These are phyloP conservation scores for Suricata suricatta DNA, from an alignment of 2,113 vertebrate species.

Conservation along the genomic window DNA sequence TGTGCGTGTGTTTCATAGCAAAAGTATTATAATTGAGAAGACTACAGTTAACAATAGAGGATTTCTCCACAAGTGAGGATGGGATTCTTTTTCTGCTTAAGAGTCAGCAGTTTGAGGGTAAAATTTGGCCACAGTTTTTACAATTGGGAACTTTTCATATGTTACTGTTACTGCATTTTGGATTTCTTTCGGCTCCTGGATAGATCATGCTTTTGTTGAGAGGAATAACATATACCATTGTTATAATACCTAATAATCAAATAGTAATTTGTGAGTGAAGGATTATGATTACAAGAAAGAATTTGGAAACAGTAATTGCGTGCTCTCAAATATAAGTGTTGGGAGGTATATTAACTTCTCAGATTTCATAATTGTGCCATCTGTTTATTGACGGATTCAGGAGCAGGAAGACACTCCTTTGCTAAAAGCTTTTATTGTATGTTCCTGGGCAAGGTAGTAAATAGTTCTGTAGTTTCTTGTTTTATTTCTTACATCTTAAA, in stretches of 20 bases:
- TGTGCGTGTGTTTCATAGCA: background rate
- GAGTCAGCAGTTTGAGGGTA: background rate
- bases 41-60: background rate
- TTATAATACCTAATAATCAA: background rate
- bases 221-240: background rate
- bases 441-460: background rate
- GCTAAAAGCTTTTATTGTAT: slow-evolving; percentile 31
- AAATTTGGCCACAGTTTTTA: slow-evolving; percentile 29
- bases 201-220: background rate
- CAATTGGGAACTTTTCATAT: background rate
- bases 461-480: slow-evolving; percentile 30
- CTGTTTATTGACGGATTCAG: background rate
- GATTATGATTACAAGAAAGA: background rate
- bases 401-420: background rate
- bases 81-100: background rate
- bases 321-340: slow-evolving; percentile 1
- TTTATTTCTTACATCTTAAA: slow-evolving; percentile 16
- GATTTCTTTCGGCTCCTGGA: background rate
- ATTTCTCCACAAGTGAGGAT: background rate
- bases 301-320: background rate
- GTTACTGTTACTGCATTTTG: background rate
- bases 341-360: background rate
- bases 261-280: slow-evolving; percentile 13
- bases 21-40: background rate
- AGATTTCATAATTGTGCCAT: background rate